Percentiles rank a stretch among this genome's conserved stretches.
These are phyloP conservation scores for Psittacula cyanocephala DNA, from an alignment of 2,113 vertebrate species.

Conservation along the genomic window DNA sequence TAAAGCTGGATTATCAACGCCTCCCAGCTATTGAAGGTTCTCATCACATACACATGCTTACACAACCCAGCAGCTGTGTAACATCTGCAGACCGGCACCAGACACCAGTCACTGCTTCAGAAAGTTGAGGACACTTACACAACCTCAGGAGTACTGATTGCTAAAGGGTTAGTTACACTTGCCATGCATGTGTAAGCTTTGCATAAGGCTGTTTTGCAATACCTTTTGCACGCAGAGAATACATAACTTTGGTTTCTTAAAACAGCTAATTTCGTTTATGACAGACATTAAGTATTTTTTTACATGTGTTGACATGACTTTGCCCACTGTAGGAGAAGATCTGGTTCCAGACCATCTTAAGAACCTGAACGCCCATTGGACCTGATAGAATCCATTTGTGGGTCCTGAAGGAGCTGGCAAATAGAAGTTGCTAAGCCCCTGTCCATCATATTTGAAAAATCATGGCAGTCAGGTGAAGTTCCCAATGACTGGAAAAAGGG, in stretches of 20 bases:
- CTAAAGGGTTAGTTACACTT: fast-evolving
- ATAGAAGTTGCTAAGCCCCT: background rate
- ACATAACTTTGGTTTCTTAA: background rate
- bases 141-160: background rate
- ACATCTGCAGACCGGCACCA: background rate
- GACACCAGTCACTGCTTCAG: background rate
- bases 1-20: background rate
- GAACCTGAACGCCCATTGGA: background rate
- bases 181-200: background rate
- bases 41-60: fast-evolving
- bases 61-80: background rate
- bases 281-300: fast-evolving
- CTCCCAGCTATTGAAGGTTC: background rate
- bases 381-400: background rate
- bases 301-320: background rate
- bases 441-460: background rate
- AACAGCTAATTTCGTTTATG: fast-evolving
- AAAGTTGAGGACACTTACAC: background rate
- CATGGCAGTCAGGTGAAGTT: background rate
- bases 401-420: background rate
- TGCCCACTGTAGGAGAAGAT: background rate
- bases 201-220: background rate
- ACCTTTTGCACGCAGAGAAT: background rate
- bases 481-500: fast-evolving
- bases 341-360: background rate